Evolutionary conservation across 1,140 invertebrate species (phyloP), one percentile per base, ranked within the genome.

Genomic region (Meloidogyne exigua): DNA sequence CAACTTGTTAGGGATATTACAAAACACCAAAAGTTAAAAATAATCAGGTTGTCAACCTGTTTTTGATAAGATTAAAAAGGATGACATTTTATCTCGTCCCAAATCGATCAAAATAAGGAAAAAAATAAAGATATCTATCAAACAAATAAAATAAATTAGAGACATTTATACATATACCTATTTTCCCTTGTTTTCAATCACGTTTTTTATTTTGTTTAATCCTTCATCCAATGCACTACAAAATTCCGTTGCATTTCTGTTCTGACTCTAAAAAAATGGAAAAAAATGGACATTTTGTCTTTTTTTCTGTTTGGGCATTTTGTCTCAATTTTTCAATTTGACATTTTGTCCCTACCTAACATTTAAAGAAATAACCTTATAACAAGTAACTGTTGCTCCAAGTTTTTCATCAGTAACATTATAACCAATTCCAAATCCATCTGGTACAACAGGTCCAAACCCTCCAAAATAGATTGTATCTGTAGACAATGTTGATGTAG

Each of bases 401-500:
- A 87, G 67, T 64, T 86, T 87, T 42, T 63, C 68, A 13, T 69
- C 69, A 21, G 80, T 82, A 5, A 87, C 85, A 57, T 87, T 87
- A 80, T 87, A 87, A 32, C 85, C 85, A 62, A 98, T 91, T 65
- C 96, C 96, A 88, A 92, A 93, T 0, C 96, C 96, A 90, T 98
- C 91, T 26, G 89, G 88, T 2, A 93, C 91, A 18, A 96, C 95
- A 10, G 96, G 94, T 2, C 93, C 95, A 90, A 99, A 99, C 9
- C 93, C 94, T 26, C 96, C 96, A 49, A 92, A 91, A 74, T 91
- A 86, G n/a, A 98, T 91, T 79, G 91, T 91, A n/a, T 93, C 92
- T 78, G 94, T 94, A 2, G 92, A 92, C 18, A 98, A 88, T 7
- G 95, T 98, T 25, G 95, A 97, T 0, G 96, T 97, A 63, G 95